These are phyloP conservation scores for Cichladusa arquata DNA, from an alignment of 2,113 vertebrate genomes.

Conservation along the genomic window DNA sequence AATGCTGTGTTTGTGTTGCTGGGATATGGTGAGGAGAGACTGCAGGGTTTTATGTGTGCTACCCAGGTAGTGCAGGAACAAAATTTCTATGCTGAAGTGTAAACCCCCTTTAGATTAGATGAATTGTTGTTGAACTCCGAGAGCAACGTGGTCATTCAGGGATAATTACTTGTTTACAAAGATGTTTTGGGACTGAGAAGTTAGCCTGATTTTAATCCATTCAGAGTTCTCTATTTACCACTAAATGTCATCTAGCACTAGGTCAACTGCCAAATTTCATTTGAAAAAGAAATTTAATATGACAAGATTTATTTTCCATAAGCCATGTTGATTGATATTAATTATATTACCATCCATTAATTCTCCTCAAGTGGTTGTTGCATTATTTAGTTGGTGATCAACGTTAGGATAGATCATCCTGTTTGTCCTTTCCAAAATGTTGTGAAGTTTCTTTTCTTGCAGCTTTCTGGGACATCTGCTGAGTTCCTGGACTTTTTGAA, in stretches of 20 bases:
- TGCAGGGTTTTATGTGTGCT: background rate
- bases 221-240: background rate
- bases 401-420: background rate
- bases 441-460: background rate
- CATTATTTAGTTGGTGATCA: background rate
- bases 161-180: background rate
- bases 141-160: background rate
- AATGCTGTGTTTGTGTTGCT: background rate
- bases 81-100: background rate
- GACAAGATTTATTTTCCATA: slow-evolving; percentile 12
- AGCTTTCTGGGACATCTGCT: background rate
- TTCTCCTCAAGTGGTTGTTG: background rate
- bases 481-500: background rate
- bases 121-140: background rate
- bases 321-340: background rate
- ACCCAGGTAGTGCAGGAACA: background rate
- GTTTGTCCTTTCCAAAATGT: background rate
- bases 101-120: background rate
- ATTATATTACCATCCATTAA: background rate
- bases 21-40: background rate
- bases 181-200: background rate
- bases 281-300: background rate
- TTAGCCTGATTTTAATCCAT: background rate
- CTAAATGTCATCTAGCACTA: background rate
- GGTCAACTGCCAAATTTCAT: background rate